phyloP scores from a whole-genome alignment of 2,113 vertebrate genomes.

The Melanerpes aurifrons region DNA sequence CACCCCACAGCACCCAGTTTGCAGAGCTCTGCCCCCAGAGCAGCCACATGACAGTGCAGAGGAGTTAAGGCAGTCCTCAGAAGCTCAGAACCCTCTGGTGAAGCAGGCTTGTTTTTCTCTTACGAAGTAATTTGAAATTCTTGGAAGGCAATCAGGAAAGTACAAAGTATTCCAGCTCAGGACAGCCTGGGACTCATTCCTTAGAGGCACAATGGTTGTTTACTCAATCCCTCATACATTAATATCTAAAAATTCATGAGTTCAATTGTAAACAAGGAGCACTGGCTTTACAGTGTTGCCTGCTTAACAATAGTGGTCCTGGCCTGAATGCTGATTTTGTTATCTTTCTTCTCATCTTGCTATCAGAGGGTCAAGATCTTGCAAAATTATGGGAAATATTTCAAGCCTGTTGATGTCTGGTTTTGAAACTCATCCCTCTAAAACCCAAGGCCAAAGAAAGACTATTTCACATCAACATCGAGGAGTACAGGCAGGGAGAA shows the following conservation, averaged over 20 bases:
- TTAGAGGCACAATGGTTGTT: slow-evolving; percentile 69
- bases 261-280: slow-evolving; percentile 58
- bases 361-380: slow-evolving; percentile 25
- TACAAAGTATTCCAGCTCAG: slow-evolving; percentile 72
- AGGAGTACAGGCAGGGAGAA: slow-evolving; percentile 38
- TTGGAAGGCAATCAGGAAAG: slow-evolving; percentile 72
- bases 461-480: slow-evolving; percentile 10
- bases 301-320: slow-evolving; percentile 32
- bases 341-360: slow-evolving; percentile 30
- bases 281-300: slow-evolving; percentile 25
- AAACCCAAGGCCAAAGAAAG: slow-evolving; percentile 43
- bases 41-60: background rate
- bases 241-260: slow-evolving; percentile 66
- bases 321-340: slow-evolving; percentile 37
- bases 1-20: background rate
- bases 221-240: slow-evolving; percentile 67
- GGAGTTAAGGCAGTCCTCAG: background rate
- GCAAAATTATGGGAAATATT: slow-evolving; percentile 33
- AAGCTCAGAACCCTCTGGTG: background rate
- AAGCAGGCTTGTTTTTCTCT: slow-evolving; percentile 66
- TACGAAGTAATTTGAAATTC: slow-evolving; percentile 69
- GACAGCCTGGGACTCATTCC: slow-evolving; percentile 69
- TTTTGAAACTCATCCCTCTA: slow-evolving; percentile 57
- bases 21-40: background rate
- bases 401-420: slow-evolving; percentile 50